A percentile compares a stretch with the other conserved stretches of the same genome.
phyloP scores from a whole-genome alignment of 2,113 vertebrate genomes.

The Phalacrocorax carbo region DNA sequence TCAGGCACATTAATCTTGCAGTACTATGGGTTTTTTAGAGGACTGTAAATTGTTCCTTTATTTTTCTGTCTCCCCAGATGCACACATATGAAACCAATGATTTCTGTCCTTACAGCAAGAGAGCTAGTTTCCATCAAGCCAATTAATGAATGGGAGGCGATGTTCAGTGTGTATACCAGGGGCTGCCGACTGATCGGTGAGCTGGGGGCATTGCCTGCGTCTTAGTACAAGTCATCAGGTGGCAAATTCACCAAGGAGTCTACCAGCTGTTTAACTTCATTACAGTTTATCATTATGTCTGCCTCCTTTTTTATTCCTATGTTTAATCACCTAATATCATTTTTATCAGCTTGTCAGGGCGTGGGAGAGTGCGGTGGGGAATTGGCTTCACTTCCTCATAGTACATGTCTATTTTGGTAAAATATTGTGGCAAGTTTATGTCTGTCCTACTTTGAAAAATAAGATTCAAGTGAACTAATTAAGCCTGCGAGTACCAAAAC shows the following conservation, averaged over 20 bases:
- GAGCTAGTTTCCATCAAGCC: slow-evolving; percentile 37
- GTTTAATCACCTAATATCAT: slow-evolving; percentile 71
- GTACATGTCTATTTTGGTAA: slow-evolving; percentile 56
- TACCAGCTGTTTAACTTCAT: slow-evolving; percentile 68
- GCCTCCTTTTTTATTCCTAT: slow-evolving; percentile 62
- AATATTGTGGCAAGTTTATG: slow-evolving; percentile 67
- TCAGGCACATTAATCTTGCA: not conserved
- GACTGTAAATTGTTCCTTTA: not conserved
- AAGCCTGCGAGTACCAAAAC: slow-evolving; percentile 60
- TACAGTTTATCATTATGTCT: slow-evolving; percentile 72
- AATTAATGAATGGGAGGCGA: slow-evolving; percentile 46
- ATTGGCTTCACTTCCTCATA: slow-evolving; percentile 54
- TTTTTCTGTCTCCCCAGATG: not conserved
- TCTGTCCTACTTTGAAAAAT: slow-evolving; percentile 64
- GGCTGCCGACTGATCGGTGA: slow-evolving; percentile 10
- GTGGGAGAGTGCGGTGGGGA: slow-evolving; percentile 30
- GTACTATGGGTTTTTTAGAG: not conserved
- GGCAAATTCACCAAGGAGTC: slow-evolving; percentile 68
- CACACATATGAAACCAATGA: not conserved
- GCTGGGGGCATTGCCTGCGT: slow-evolving; percentile 51
- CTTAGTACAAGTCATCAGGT: slow-evolving; percentile 67
- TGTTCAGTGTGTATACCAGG: slow-evolving; percentile 23
- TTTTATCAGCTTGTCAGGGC: slow-evolving; percentile 72
- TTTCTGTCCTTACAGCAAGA: not conserved
- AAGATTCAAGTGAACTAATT: slow-evolving; percentile 69